These are phyloP conservation scores for Paramormyrops kingsleyae DNA, from an alignment of 2,113 vertebrate species.

Conservation along the genomic window DNA sequence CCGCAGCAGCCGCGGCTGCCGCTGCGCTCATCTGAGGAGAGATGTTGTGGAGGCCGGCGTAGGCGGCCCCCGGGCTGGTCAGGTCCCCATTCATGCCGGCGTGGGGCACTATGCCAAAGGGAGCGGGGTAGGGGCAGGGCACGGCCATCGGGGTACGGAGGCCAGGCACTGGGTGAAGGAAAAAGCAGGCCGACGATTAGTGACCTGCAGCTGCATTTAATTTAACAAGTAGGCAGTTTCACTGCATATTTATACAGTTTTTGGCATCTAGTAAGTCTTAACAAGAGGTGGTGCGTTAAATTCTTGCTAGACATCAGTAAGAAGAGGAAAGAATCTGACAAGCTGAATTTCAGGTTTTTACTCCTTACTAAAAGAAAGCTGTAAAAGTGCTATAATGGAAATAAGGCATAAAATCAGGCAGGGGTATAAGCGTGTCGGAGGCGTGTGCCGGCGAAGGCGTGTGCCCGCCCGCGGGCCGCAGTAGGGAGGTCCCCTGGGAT, in stretches of 20 bases:
- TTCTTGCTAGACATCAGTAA: neutral
- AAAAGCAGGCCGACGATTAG: neutral
- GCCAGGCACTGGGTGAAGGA: slow-evolving; percentile 53
- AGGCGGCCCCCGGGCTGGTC: slow-evolving; percentile 81
- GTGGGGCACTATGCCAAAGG: slow-evolving; percentile 92
- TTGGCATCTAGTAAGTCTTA: neutral
- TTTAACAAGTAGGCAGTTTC: neutral
- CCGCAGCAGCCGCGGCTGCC: slow-evolving; percentile 62
- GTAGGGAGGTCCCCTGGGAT: neutral
- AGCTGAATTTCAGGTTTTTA: neutral
- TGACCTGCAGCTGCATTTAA: neutral
- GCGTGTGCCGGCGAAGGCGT: neutral
- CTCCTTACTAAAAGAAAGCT: neutral
- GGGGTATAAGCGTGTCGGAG: neutral
- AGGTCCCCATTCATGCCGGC: slow-evolving; percentile 87
- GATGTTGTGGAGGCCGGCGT: slow-evolving; percentile 88
- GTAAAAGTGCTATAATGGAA: neutral
- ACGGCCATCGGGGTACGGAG: slow-evolving; percentile 76
- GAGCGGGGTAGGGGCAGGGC: slow-evolving; percentile 76
- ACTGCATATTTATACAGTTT: neutral
- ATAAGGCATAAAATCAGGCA: neutral
- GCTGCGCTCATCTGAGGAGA: slow-evolving; percentile 89
- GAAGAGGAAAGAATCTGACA: neutral
- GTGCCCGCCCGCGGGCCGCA: neutral
- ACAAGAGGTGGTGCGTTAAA: neutral